Evolutionary conservation across 2,113 vertebrate species (phyloP), one percentile per base, ranked within the genome.

Genomic region (Motacilla tschutschensis): DNA sequence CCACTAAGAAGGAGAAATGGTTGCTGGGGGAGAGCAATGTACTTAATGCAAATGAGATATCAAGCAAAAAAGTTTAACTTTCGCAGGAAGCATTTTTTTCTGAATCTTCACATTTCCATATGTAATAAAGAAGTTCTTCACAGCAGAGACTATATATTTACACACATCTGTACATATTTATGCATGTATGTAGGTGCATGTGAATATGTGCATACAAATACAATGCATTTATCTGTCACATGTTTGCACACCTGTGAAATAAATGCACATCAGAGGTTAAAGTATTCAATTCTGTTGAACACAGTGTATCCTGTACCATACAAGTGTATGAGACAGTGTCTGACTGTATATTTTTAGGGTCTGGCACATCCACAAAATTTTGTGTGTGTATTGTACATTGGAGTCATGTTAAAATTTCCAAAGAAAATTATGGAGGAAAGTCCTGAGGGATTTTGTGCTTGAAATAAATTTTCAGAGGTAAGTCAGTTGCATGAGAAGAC

Each of bases 151-250:
- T 59, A 4, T n/a, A 7, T 5, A 65, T 29, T 38, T 10, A 16
- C 50, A 41, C 9, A 50, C 17, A 16, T 6, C 22, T 38, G 14
- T 54, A 9, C 35, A 4, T 46, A 22, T 46, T 67, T 60, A 16
- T 57, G 9, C 21, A 8, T 10, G 3, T 35, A 15, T n/a, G 9
- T 69, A 19, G 35, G 25, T 2, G 0, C 4, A 8, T 21, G 10
- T 47, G 10, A n/a, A 25, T 46, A 7, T 57, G 29, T 51, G 22
- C 35, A 18, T 57, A 14, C 15, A 33, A 10, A 6, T 67, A 14
- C 6, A 38, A 20, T n/a, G 26, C 10, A 15, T 50, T 0, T 19
- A 9, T 22, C 16, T 73, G 35, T 65, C 65, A 33, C 2, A 3
- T 36, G 19, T 36, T 19, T 40, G 16, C 47, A 51, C 29, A 25